Conservation (phyloP, 1,140 invertebrate genomes). For the Leptopilina boulardi region DNA sequence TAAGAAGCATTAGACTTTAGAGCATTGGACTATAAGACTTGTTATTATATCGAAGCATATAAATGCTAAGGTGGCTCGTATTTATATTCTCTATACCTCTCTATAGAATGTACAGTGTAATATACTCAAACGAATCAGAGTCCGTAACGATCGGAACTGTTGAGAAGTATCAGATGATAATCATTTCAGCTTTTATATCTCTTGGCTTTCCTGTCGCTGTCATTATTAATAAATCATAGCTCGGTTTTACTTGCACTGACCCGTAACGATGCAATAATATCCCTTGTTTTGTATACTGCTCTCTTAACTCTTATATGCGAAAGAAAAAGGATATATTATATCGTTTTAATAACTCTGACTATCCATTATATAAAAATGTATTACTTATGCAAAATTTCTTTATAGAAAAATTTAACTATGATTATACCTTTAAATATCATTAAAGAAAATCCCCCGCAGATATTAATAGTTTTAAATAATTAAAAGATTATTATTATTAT, state of each 20-base stretch:
- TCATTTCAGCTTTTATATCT: slow-evolving; percentile 30
- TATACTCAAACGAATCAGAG: background rate
- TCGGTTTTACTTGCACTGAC: background rate
- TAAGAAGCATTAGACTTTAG: background rate
- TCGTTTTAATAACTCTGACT: background rate
- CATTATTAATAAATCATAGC: slow-evolving; percentile 45
- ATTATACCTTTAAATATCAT: too few relatives aligned
- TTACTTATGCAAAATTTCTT: background rate
- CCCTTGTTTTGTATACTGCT: background rate
- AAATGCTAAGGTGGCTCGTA: background rate
- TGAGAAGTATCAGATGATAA: slow-evolving; percentile 25
- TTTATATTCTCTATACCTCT: background rate
- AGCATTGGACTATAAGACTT: background rate
- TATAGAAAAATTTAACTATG: too few relatives aligned
- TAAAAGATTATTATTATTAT: too few relatives aligned
- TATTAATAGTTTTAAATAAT: too few relatives aligned
- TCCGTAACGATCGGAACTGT: slow-evolving; percentile 25
- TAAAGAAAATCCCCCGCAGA: too few relatives aligned
- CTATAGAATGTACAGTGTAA: too few relatives aligned
- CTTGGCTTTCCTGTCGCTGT: slow-evolving; percentile 34
- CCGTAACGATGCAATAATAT: slow-evolving; percentile 19
- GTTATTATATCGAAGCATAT: background rate
- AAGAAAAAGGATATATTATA: background rate
- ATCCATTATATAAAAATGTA: background rate
- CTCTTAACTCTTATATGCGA: background rate